A percentile compares a stretch with the other conserved stretches of the same genome.
Conservation (phyloP, 1,140 invertebrate genomes). For the Drosophila erecta region DNA sequence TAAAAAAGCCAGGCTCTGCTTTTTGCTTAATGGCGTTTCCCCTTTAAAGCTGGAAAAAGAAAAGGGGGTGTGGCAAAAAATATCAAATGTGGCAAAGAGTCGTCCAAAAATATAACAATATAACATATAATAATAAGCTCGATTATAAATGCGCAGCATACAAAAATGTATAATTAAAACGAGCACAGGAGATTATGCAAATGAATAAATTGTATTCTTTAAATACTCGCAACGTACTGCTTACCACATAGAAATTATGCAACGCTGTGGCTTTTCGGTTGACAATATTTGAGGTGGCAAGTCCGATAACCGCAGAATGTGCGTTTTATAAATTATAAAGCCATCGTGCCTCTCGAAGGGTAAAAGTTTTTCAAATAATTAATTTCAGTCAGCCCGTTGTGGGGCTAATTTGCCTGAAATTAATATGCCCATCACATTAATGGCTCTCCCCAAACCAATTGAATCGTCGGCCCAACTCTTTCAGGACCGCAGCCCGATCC, state of each 20-base stretch:
- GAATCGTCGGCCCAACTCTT: conserved; percentile 40
- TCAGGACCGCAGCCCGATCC: conserved; percentile 2
- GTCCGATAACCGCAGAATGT: conserved; percentile 27
- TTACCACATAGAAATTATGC: conserved; percentile 35
- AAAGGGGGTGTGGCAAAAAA: too few species aligned
- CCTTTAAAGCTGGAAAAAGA: too few species aligned
- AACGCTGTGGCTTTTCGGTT: conserved; percentile 34
- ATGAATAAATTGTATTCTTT: conserved; percentile 28
- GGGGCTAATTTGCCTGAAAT: conserved; percentile 41
- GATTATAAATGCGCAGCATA: neutral
- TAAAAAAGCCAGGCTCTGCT: too few species aligned
- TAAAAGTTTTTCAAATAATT: conserved; percentile 40
- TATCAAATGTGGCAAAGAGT: too few species aligned
- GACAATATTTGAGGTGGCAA: conserved; percentile 29
- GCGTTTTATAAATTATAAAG: conserved; percentile 30
- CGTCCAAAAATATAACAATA: neutral
- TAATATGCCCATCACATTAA: conserved; percentile 56
- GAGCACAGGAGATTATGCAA: neutral
- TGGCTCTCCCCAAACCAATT: conserved; percentile 39
- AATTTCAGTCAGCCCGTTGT: conserved; percentile 20
- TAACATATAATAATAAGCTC: neutral
- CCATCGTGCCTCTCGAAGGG: neutral
- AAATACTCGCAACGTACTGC: conserved; percentile 6
- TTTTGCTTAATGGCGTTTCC: too few species aligned
- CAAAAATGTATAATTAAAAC: neutral